Percentiles rank a stretch among this genome's conserved stretches.
These are phyloP conservation scores for Lytechinus pictus DNA, from an alignment of 35 echinoderm and acorn worm genomes.

Conservation along the genomic window DNA sequence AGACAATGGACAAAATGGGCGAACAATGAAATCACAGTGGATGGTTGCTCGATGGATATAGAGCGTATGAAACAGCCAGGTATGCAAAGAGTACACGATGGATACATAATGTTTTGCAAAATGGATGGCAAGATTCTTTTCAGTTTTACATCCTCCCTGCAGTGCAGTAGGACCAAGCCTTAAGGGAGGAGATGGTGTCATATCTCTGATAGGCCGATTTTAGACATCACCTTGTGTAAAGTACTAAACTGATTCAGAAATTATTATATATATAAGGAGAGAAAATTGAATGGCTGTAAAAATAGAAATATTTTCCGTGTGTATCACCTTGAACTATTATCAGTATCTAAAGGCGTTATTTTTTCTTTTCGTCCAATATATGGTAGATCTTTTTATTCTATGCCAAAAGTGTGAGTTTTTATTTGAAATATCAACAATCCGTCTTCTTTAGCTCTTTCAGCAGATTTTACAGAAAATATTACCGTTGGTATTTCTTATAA, in stretches of 20 bases:
- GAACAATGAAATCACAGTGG: no score
- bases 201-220: neutral
- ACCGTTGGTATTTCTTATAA: neutral
- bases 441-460: neutral
- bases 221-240: neutral
- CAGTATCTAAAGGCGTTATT: neutral
- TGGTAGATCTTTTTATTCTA: neutral
- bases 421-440: constrained; percentile 13
- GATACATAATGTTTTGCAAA: no score
- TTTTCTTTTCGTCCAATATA: neutral
- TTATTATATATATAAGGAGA: neutral
- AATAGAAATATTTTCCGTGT: neutral
- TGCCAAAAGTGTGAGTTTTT: neutral
- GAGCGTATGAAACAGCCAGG: no score
- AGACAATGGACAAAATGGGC: no score
- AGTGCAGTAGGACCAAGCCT: no score
- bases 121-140: no score
- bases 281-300: neutral
- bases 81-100: no score
- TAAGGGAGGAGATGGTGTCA: neutral
- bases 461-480: neutral
- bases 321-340: neutral
- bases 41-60: no score
- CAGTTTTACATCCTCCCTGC: no score
- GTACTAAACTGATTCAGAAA: neutral